A percentile compares a stretch with the other conserved stretches of the same genome.
Evolutionary conservation across 2,888 invertebrate genomes (phyloP).

Genomic region (Lissocephala sabroskyi): DNA sequence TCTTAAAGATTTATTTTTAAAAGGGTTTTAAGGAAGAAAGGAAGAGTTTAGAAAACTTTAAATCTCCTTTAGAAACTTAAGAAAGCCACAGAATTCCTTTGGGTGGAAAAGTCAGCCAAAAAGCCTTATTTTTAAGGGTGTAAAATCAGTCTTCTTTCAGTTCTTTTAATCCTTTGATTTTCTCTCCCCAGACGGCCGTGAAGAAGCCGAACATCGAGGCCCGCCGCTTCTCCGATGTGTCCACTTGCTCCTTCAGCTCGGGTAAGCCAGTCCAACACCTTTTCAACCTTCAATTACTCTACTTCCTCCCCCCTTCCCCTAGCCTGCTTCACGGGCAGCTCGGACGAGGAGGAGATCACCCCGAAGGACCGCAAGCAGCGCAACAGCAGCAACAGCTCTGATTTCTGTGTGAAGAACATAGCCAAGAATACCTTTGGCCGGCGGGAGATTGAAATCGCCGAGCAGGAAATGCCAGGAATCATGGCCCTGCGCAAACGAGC

Average conservation of each 20-base stretch:
- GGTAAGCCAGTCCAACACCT: slow-evolving; percentile 73
- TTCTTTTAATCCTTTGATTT: too few relatives aligned
- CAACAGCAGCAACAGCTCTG: slow-evolving; percentile 84
- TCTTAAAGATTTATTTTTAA: too few relatives aligned
- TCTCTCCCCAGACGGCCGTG: slow-evolving; percentile 43
- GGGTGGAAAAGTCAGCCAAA: too few relatives aligned
- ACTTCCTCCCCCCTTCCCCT: background rate
- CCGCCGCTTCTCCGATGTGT: slow-evolving; percentile 84
- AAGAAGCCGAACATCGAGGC: slow-evolving; percentile 46
- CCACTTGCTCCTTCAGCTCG: slow-evolving; percentile 95
- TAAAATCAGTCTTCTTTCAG: too few relatives aligned
- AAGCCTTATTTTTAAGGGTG: too few relatives aligned
- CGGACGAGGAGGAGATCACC: slow-evolving; percentile 92
- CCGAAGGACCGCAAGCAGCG: slow-evolving; percentile 94
- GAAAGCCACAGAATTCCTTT: too few relatives aligned
- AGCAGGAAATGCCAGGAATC: slow-evolving; percentile 98
- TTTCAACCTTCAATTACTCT: background rate
- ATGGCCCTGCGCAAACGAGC: slow-evolving; percentile 93
- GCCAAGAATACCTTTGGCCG: slow-evolving; percentile 89
- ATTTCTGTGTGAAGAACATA: slow-evolving; percentile 95
- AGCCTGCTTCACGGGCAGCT: slow-evolving; percentile 77
- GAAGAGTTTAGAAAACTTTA: too few relatives aligned
- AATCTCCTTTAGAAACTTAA: too few relatives aligned
- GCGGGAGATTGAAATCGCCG: slow-evolving; percentile 96
- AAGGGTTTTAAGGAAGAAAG: too few relatives aligned